Conservation (phyloP, 2,797 vertebrate genomes). For the Nyctibius grandis region DNA sequence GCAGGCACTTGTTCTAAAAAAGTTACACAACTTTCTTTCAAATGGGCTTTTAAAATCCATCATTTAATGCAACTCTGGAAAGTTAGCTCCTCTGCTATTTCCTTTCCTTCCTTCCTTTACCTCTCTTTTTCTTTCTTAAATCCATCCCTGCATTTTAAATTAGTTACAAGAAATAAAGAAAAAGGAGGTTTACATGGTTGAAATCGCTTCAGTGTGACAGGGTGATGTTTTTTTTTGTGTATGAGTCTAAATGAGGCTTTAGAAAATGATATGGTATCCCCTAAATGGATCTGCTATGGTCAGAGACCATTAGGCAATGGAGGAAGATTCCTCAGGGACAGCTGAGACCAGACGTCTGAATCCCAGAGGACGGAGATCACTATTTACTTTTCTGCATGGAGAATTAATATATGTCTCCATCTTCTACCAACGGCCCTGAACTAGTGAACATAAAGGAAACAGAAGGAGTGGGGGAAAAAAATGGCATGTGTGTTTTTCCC, state of each 20-base stretch:
- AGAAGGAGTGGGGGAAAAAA: constrained; percentile 42
- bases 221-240: constrained; percentile 50
- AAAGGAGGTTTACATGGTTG: constrained; percentile 9
- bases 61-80: constrained; percentile 46
- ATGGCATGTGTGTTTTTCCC: constrained; percentile 48
- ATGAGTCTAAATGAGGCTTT: constrained; percentile 69
- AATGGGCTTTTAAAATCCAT: constrained; percentile 58
- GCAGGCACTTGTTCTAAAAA: constrained; percentile 30
- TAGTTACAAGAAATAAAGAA: constrained; percentile 48
- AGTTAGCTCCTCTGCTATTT: constrained; percentile 42
- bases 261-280: constrained; percentile 61
- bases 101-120: constrained; percentile 54
- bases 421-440: constrained; percentile 61
- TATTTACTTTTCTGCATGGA: constrained; percentile 75
- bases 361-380: constrained; percentile 56
- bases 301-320: constrained; percentile 67
- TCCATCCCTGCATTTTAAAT: constrained; percentile 68
- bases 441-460: constrained; percentile 60
- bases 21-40: neutral
- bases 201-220: constrained; percentile 54
- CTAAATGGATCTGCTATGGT: constrained; percentile 62
- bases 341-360: constrained; percentile 66
- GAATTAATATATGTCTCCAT: constrained; percentile 78
- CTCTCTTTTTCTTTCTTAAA: constrained; percentile 5
- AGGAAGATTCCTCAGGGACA: constrained; percentile 65